A percentile compares a stretch with the other conserved stretches of the same genome.
These are phyloP conservation scores for Herminia tarsipennalis DNA, from an alignment of 2,888 invertebrate species.

Conservation along the genomic window DNA sequence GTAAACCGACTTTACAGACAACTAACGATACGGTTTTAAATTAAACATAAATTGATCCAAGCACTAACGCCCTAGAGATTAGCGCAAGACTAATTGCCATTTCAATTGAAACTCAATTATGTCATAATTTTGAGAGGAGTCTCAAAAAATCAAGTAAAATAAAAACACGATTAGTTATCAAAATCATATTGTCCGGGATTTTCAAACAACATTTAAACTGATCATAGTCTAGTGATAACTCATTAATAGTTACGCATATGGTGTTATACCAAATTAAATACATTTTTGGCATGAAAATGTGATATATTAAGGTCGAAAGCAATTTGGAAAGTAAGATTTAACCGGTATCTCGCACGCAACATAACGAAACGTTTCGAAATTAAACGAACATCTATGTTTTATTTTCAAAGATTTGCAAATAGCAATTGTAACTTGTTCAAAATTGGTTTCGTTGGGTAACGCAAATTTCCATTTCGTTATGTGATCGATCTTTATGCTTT, in stretches of 20 bases:
- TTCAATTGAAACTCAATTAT: too few species aligned
- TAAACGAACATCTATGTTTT: constrained; percentile 33
- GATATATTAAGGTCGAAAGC: constrained; percentile 36
- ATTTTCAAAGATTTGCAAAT: constrained; percentile 26
- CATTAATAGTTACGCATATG: background rate
- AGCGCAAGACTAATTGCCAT: too few species aligned
- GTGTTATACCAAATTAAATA: constrained; percentile 8
- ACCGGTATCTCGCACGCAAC: constrained; percentile 51
- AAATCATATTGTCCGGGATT: too few species aligned
- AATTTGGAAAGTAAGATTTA: constrained; percentile 51
- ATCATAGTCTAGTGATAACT: background rate
- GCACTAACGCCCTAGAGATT: too few species aligned
- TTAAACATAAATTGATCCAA: too few species aligned
- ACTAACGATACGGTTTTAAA: too few species aligned
- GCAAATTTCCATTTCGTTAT: constrained; percentile 19
- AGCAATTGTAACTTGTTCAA: constrained; percentile 13
- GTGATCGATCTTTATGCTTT: constrained; percentile 19
- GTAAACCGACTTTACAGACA: too few species aligned
- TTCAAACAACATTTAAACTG: too few species aligned
- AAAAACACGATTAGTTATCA: too few species aligned
- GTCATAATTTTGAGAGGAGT: too few species aligned
- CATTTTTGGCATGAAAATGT: constrained; percentile 39
- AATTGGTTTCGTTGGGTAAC: constrained; percentile 21
- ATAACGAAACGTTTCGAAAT: constrained; percentile 36
- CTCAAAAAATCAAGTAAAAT: too few species aligned